Conservation (phyloP, 1,140 invertebrate genomes). For the Trichonephila clavata region DNA sequence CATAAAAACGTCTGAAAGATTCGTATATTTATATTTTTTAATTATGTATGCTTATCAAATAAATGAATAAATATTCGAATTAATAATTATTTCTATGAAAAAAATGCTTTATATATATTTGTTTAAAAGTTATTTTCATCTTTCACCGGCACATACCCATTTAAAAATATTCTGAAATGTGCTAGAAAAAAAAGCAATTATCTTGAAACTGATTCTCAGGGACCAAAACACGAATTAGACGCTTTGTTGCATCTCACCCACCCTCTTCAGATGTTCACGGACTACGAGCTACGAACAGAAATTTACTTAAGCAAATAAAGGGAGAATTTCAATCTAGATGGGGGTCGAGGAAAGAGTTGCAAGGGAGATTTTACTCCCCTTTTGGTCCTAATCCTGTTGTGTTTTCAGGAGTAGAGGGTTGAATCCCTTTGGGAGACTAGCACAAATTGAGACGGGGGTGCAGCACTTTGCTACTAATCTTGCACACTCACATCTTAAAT, state of each 20-base stretch:
- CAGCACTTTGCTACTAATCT: constrained; percentile 71
- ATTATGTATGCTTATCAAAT: no score
- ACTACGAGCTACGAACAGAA: constrained; percentile 12
- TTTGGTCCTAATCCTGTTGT: constrained; percentile 67
- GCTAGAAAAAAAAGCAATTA: not conserved
- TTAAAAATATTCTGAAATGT: no score
- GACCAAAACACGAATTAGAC: constrained; percentile 26
- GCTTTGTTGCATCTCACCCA: not conserved
- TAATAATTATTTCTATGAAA: no score
- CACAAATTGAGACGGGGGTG: constrained; percentile 63
- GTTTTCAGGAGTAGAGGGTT: constrained; percentile 37
- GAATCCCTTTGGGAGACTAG: constrained; percentile 35
- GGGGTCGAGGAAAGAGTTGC: not conserved
- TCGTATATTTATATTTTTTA: no score
- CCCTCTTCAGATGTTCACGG: not conserved
- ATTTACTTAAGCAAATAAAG: constrained; percentile 64
- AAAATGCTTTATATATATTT: no score
- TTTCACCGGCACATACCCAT: no score
- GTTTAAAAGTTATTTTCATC: no score
- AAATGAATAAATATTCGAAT: no score
- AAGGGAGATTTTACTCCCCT: constrained; percentile 14
- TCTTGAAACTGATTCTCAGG: not conserved
- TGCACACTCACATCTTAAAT: constrained; percentile 66
- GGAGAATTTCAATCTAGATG: constrained; percentile 44
- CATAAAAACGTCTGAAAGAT: no score